Evolutionary conservation across 2,797 vertebrate genomes (phyloP), one percentile per base, ranked within the genome.

Genomic region (Ptychadena robeensis): DNA sequence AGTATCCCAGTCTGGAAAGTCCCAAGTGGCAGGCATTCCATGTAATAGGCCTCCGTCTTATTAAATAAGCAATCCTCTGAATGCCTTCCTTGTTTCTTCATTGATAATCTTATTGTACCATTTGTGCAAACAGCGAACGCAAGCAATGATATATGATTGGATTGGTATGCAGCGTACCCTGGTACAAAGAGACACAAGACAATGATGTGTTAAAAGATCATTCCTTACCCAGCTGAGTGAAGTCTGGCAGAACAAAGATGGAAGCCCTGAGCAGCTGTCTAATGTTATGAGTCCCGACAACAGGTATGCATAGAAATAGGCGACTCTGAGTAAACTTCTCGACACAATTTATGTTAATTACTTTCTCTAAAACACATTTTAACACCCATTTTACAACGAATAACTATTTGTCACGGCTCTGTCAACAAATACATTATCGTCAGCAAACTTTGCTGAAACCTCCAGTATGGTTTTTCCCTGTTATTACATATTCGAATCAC

Each of bases 401-500:
- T 81, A 86, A 82, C 4, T 0, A 81, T 89, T 85, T 89, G 79
- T 85, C 86, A 73, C 68, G 83, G 86, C 71, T 85, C 86, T 86
- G 87, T 89, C 86, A 88, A 86, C 76, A 76, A 81, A 64, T 27
- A 82, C 75, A 82, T 80, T 83, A 63, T 85, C 79, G 22, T 82
- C 81, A 85, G 85, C 88, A 92, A 91, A 92, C 87, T 86, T 85
- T 86, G 86, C 81, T 85, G 86, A 85, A 78, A 88, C 77, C 25
- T 69, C 85, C 82, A 80, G 86, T 88, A 87, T n/a, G 70, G 64
- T 75, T 80, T 86, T 44, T 82, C 82, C 18, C 44, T 28, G 37
- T 83, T 77, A 69, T 22, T 53, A 53, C 22, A 53, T 11, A 61
- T 77, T 80, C 67, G 28, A 80, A 86, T 86, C 83, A 72, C 83